These are phyloP conservation scores for Strigamia crassipes DNA, from an alignment of 2,888 invertebrate species.

Conservation along the genomic window DNA sequence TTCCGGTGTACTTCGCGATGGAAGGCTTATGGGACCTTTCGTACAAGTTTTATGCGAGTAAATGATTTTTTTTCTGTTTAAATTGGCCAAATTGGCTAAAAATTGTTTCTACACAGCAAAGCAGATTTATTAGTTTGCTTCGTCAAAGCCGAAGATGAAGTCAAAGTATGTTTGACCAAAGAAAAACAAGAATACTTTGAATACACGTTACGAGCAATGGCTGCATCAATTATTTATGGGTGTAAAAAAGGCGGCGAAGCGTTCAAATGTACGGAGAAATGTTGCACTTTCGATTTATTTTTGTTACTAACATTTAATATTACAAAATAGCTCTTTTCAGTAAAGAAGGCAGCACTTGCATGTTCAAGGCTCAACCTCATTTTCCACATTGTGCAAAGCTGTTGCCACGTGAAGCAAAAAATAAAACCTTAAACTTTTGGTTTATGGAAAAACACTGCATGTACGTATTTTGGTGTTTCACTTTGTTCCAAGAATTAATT, in stretches of 20 bases:
- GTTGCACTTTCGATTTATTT: background rate
- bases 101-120: background rate
- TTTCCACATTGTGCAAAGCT: background rate
- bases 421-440: background rate
- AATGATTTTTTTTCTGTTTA: background rate
- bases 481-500: no score
- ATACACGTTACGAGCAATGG: background rate
- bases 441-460: background rate
- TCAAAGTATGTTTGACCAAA: background rate
- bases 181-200: constrained; percentile 6
- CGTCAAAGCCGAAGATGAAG: background rate
- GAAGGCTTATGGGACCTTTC: background rate
- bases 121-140: background rate
- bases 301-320: background rate
- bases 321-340: background rate
- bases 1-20: background rate
- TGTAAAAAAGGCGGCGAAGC: background rate
- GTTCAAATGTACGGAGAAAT: background rate
- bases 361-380: background rate
- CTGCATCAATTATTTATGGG: background rate
- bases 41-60: background rate
- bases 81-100: background rate
- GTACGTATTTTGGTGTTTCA: background rate
- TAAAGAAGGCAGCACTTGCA: background rate
- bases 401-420: background rate